A percentile compares a stretch with the other conserved stretches of the same genome.
These are phyloP conservation scores for Anguilla rostrata DNA, from an alignment of 2,113 vertebrate genomes.

Conservation along the genomic window DNA sequence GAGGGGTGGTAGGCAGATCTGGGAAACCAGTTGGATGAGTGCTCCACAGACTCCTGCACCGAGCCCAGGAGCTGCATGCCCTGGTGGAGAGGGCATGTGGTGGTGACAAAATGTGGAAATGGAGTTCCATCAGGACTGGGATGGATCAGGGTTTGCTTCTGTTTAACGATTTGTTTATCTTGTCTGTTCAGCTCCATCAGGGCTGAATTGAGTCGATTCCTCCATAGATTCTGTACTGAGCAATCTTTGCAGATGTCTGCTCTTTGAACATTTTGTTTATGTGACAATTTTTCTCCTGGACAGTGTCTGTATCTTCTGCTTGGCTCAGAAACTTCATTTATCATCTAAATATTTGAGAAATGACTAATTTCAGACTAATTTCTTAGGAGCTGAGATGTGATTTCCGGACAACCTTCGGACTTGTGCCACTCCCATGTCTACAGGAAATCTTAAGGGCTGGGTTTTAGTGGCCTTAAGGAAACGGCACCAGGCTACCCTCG, in stretches of 20 bases:
- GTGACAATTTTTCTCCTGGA: background rate
- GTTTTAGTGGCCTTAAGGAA: constrained; percentile 16
- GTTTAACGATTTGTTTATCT: background rate
- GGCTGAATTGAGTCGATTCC: background rate
- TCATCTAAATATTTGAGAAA: background rate
- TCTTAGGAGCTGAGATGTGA: background rate
- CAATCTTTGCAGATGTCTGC: background rate
- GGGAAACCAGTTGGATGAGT: background rate
- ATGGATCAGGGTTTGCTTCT: background rate
- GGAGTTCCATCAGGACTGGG: background rate
- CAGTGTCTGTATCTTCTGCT: background rate
- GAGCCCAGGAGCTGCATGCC: background rate
- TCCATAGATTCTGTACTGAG: background rate
- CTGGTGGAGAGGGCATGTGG: background rate
- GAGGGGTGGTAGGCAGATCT: background rate
- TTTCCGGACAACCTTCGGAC: constrained; percentile 12
- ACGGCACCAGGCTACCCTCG: constrained; percentile 3
- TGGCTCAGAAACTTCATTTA: background rate
- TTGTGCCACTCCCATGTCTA: constrained; percentile 21
- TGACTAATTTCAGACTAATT: background rate
- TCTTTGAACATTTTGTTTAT: background rate
- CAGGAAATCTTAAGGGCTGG: background rate
- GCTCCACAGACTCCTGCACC: too few relatives aligned
- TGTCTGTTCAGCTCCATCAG: background rate
- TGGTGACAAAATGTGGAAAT: background rate